phyloP scores from a whole-genome alignment of 2,888 invertebrate genomes.

The Apamea monoglypha region DNA sequence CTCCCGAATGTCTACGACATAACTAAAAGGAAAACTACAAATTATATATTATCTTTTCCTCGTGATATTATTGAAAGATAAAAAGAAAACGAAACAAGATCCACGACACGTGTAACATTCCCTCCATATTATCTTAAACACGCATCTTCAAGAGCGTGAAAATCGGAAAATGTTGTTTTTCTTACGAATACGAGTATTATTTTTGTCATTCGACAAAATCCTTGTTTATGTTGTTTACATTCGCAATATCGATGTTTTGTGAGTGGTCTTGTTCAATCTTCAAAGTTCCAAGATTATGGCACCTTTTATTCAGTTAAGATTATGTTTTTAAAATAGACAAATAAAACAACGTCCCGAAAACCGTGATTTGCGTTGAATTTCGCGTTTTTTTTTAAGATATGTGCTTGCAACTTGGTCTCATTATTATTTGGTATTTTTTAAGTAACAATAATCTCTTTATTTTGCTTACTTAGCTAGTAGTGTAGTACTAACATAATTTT shows the following conservation, averaged over 20 bases:
- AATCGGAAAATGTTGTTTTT: not conserved
- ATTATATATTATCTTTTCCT: not conserved
- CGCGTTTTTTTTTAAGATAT: too few relatives aligned
- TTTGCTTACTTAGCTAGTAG: not conserved
- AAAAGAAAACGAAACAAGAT: not conserved
- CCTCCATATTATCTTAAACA: slow-evolving; percentile 11
- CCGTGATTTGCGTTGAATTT: not conserved
- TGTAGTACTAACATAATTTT: not conserved
- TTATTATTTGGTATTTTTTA: not conserved
- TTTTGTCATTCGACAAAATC: not conserved
- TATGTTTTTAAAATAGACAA: not conserved
- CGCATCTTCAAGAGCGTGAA: not conserved
- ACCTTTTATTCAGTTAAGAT: not conserved
- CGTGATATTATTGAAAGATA: not conserved
- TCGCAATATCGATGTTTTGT: not conserved
- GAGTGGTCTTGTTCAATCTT: not conserved
- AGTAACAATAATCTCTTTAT: not conserved
- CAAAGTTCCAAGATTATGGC: too few relatives aligned
- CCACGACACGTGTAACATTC: not conserved
- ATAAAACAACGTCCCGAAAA: not conserved
- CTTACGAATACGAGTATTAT: not conserved
- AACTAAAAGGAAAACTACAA: not conserved
- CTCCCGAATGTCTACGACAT: not conserved
- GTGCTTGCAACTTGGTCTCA: not conserved
- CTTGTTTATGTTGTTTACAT: not conserved